These are phyloP conservation scores for Pimpla rufipes DNA, from an alignment of 2,888 invertebrate genomes.

Conservation along the genomic window DNA sequence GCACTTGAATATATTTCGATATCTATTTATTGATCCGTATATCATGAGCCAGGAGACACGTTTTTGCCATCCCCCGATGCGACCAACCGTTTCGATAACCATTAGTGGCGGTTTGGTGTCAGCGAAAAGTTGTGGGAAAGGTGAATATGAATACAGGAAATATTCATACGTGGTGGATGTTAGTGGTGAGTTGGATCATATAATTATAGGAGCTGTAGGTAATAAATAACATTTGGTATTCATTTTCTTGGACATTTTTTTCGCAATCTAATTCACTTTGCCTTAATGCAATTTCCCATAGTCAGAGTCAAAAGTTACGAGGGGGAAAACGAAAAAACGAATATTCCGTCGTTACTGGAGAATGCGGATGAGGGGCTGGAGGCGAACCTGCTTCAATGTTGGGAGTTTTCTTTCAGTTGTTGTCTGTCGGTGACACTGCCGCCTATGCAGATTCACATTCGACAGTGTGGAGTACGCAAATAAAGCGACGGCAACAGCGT, in stretches of 20 bases:
- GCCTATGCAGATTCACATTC: conserved; percentile 43
- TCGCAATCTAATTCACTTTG: too few species aligned
- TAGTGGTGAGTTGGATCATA: too few species aligned
- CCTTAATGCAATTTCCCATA: too few species aligned
- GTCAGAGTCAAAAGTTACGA: neutral
- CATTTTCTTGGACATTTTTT: too few species aligned
- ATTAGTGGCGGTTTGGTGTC: neutral
- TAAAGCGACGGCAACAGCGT: conserved; percentile 31
- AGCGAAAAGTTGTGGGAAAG: neutral
- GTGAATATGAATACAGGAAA: neutral
- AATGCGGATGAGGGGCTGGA: neutral
- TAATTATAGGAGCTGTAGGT: too few species aligned
- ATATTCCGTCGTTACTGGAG: too few species aligned
- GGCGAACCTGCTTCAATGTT: neutral
- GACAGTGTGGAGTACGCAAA: conserved; percentile 33
- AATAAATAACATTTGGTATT: too few species aligned
- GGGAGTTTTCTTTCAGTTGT: conserved; percentile 57
- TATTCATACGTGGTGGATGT: too few species aligned
- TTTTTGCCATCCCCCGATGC: too few species aligned
- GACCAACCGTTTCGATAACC: too few species aligned
- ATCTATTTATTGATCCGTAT: neutral
- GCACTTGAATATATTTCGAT: neutral
- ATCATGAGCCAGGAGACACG: too few species aligned
- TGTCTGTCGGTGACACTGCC: conserved; percentile 45
- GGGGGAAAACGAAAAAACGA: too few species aligned